Base-by-base conservation (phyloP, 2,797 vertebrate genomes). In the Tangara arthus region DNA sequence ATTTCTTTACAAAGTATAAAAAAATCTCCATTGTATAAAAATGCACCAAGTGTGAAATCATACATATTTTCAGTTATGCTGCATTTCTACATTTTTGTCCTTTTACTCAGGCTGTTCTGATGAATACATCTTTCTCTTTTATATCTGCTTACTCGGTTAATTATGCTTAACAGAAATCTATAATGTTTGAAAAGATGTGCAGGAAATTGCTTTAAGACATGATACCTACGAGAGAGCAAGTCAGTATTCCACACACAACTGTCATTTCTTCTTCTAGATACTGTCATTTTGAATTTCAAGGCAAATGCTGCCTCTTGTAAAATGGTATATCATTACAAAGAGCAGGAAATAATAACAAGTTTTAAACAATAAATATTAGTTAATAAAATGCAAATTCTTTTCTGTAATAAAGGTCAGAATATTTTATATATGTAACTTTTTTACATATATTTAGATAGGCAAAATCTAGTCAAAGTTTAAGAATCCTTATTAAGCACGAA, bases 61-160 rank as follows among this genome's bases (percentile, higher is more conserved):
- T 65, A 26, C 1, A 7, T 53, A 20, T 75, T 35, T 50, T 65
- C 32, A 50, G 46, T 93, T 85, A 52, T 46, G 46, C 73, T 83
- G 32, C 49, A 63, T 94, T 95, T 68, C 30, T 55, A 56, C 7
- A 12, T 86, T 94, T 76, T 57, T 95, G 34, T 41, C 35, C 34
- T 92, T 97, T 97, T 93, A 12, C 44, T 94, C 78, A 50, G 23
- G 57, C 15, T 61, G 20, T 82, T 95, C 41, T 81, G 39, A 34
- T 73, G 55, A 92, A 75, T 86, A 63, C 27, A 72, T 70, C 34
- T 91, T 90, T 84, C 44, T 78, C 30, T 39, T 41, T 90, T 59
- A n/a, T 37, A 19, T 41, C 2, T 61, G 6, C 8, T 61, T 61
- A 22, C 14, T 69, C 9, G 39, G 34, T 53, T 69, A 63, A 75